Evolutionary conservation across 2,888 invertebrate genomes (phyloP).

Genomic region (Euzophera pinguis): DNA sequence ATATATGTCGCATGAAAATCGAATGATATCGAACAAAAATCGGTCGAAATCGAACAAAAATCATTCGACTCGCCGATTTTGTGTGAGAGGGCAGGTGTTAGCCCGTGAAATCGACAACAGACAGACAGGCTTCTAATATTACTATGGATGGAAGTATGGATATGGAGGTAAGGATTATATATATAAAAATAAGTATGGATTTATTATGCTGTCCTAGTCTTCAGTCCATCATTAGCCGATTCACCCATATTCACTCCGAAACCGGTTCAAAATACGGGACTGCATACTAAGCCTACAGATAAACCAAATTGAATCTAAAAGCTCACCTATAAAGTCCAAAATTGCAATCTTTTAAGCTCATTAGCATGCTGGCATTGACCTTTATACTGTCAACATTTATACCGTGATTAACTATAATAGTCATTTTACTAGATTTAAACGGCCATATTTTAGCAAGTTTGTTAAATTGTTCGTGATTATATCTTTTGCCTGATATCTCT

Average conservation of each 20-base stretch:
- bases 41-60: too few species aligned
- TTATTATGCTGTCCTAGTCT: neutral
- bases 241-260: constrained; percentile 20
- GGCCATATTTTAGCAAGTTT: neutral
- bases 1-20: too few species aligned
- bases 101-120: too few species aligned
- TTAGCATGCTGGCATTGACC: constrained; percentile 4
- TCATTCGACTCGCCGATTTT: too few species aligned
- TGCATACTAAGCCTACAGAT: neutral
- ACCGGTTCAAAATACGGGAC: constrained; percentile 25
- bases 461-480: neutral
- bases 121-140: too few species aligned
- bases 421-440: neutral
- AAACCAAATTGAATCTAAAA: constrained; percentile 5
- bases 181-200: neutral
- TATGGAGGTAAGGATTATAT: too few species aligned
- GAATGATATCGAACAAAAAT: too few species aligned
- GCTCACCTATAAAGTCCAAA: neutral
- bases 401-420: constrained; percentile 11
- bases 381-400: constrained; percentile 13
- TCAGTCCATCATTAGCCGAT: constrained; percentile 20
- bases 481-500: too few species aligned
- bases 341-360: neutral
- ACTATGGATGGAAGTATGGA: too few species aligned
- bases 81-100: too few species aligned